These are phyloP conservation scores for Neogale vison DNA, from an alignment of 2,113 vertebrate species.

Conservation along the genomic window DNA sequence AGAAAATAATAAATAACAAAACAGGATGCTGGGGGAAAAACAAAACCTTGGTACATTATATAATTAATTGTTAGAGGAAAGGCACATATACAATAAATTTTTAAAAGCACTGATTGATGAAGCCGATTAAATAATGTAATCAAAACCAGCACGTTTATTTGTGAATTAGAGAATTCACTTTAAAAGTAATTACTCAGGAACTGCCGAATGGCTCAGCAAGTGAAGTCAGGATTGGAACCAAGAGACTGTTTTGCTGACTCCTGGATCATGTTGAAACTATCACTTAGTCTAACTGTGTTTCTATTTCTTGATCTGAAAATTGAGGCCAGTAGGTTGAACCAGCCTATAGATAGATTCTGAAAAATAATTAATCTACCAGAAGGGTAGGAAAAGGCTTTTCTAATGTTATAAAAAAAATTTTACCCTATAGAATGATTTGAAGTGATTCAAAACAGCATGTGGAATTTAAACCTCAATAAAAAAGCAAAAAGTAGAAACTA, in stretches of 20 bases:
- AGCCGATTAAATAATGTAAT: background rate
- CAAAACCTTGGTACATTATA: background rate
- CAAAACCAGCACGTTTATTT: background rate
- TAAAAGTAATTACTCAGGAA: background rate
- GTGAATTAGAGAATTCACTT: background rate
- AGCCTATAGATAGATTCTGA: background rate
- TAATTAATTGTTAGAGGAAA: background rate
- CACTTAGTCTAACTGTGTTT: background rate
- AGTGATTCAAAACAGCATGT: background rate
- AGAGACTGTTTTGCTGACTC: background rate
- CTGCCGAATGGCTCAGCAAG: background rate
- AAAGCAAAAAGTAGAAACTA: background rate
- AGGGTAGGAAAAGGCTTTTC: background rate
- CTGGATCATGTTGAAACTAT: background rate
- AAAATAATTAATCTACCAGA: slow-evolving; percentile 9
- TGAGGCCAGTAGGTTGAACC: background rate
- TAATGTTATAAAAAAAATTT: background rate
- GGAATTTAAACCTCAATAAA: background rate
- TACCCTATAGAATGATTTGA: background rate
- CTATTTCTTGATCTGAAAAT: slow-evolving; percentile 12
- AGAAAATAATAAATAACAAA: background rate
- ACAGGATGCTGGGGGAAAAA: too few species aligned
- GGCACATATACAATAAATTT: background rate
- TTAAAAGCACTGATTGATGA: background rate
- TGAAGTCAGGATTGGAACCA: too few species aligned